These are phyloP conservation scores for Monodelphis domestica DNA, from an alignment of 2,797 vertebrate genomes.

Conservation along the genomic window DNA sequence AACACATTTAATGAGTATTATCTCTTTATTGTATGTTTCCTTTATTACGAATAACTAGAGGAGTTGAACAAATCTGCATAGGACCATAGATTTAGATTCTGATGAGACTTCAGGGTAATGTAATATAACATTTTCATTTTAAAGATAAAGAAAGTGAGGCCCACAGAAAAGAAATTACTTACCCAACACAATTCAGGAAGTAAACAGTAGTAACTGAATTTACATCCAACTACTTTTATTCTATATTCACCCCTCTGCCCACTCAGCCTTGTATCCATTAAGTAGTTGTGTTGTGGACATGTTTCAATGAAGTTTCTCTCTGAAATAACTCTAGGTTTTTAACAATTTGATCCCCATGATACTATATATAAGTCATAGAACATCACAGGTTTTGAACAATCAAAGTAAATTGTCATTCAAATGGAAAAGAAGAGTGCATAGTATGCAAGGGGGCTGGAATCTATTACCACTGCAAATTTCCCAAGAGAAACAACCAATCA, in stretches of 20 bases:
- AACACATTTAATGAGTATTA: background rate
- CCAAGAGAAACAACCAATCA: background rate
- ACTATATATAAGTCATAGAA: background rate
- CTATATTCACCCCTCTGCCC: background rate
- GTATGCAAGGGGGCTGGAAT: background rate
- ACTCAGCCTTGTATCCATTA: background rate
- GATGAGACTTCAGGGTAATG: background rate
- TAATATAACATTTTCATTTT: background rate
- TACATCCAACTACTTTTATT: background rate
- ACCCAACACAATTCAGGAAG: background rate
- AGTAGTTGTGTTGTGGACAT: background rate
- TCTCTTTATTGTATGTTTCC: background rate
- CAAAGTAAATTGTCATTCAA: background rate
- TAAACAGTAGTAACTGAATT: background rate
- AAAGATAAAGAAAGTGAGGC: background rate
- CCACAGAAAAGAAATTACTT: background rate
- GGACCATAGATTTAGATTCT: background rate
- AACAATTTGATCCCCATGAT: background rate
- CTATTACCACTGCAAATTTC: background rate
- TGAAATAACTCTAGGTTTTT: background rate
- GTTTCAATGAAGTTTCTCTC: background rate
- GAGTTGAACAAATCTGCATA: background rate
- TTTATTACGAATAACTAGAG: background rate
- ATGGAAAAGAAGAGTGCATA: background rate
- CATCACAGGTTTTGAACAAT: background rate